phyloP scores from a whole-genome alignment of 2,113 vertebrate genomes.

The Lasiurus borealis region DNA sequence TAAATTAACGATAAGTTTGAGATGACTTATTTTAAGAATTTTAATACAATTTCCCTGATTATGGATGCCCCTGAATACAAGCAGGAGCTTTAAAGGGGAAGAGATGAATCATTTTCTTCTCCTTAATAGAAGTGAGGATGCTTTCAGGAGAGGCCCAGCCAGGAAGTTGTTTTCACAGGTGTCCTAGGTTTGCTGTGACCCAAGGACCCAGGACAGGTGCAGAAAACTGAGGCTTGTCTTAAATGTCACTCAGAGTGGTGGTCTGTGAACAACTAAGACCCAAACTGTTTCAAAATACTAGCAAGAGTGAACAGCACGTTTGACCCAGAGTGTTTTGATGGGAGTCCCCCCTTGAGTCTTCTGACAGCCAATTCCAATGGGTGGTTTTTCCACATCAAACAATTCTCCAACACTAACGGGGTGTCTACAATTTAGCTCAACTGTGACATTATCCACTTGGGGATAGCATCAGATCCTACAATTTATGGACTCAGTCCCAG shows the following conservation, averaged over 20 bases:
- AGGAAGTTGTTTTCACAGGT: not conserved
- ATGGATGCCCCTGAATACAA: not conserved
- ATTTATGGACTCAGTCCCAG: too few relatives aligned
- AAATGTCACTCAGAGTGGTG: not conserved
- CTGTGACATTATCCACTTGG: not conserved
- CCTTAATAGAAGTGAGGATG: rapidly evolving
- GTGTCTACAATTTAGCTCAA: not conserved
- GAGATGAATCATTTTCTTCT: not conserved
- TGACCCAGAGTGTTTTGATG: rapidly evolving
- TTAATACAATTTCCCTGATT: constrained; percentile 9
- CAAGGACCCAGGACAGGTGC: not conserved
- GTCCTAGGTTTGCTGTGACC: not conserved
- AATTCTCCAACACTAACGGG: not conserved
- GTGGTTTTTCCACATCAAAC: too few relatives aligned
- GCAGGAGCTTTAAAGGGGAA: not conserved
- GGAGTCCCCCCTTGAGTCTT: not conserved
- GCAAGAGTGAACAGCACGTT: not conserved
- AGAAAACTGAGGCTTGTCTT: not conserved
- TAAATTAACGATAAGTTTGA: not conserved
- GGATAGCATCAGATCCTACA: too few relatives aligned
- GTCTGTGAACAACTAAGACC: not conserved
- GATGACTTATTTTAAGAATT: constrained; percentile 58
- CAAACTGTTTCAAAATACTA: not conserved
- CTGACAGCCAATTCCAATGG: not conserved
- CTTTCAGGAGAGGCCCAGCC: too few relatives aligned